phyloP scores from a whole-genome alignment of 1,140 invertebrate species.

The Eumeta japonica region DNA sequence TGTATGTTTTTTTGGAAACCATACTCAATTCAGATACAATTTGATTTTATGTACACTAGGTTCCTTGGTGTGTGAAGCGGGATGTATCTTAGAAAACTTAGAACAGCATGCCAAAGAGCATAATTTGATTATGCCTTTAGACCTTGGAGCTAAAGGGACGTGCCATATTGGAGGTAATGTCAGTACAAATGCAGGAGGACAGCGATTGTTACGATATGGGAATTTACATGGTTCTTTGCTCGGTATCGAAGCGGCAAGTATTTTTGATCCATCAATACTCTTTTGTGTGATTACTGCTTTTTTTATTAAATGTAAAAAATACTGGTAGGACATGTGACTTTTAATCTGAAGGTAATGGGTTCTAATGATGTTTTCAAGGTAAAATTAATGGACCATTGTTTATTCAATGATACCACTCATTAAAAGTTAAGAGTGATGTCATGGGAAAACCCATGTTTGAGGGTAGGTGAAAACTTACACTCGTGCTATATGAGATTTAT shows the following conservation, averaged over 20 bases:
- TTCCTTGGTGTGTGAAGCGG: constrained; percentile 83
- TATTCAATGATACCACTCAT: too few species aligned
- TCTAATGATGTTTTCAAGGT: constrained; percentile 8
- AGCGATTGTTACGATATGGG: constrained; percentile 91
- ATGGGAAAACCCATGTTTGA: too few species aligned
- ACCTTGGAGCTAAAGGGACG: constrained; percentile 94
- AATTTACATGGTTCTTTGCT: constrained; percentile 90
- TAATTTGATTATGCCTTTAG: constrained; percentile 89
- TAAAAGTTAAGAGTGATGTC: too few species aligned
- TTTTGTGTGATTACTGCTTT: too few species aligned
- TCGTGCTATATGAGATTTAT: too few species aligned
- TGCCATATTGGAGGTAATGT: constrained; percentile 98
- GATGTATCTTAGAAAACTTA: constrained; percentile 87
- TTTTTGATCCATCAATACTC: too few species aligned
- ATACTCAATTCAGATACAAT: too few species aligned
- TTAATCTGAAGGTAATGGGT: not conserved
- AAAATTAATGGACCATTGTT: too few species aligned
- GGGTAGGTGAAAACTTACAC: too few species aligned
- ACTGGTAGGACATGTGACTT: not conserved
- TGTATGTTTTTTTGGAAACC: too few species aligned
- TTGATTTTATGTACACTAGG: constrained; percentile 61
- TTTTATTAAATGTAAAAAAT: too few species aligned
- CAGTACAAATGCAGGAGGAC: constrained; percentile 94
- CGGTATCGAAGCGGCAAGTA: constrained; percentile 88
- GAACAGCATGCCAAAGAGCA: constrained; percentile 73